These are phyloP conservation scores for Limosa lapponica DNA, from an alignment of 2,797 vertebrate genomes.

Conservation along the genomic window DNA sequence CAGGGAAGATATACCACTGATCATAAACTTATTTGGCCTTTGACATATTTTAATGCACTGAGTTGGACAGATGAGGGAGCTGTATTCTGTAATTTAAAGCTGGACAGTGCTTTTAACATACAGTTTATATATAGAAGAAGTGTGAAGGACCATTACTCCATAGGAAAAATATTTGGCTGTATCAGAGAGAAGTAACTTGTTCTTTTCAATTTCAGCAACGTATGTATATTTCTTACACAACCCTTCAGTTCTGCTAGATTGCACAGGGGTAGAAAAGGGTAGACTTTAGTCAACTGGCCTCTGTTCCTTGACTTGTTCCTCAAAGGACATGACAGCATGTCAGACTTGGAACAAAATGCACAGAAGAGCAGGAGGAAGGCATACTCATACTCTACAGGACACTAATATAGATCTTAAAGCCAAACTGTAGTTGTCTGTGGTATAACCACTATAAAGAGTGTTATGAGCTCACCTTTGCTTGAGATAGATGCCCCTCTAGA, in stretches of 20 bases:
- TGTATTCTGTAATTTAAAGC: constrained; percentile 32
- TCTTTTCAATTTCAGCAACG: neutral
- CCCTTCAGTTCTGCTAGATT: neutral
- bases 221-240: neutral
- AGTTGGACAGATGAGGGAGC: constrained; percentile 61
- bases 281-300: neutral
- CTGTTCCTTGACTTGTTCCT: neutral
- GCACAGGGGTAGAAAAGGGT: neutral
- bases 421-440: neutral
- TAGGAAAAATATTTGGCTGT: neutral
- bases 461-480: neutral
- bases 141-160: neutral
- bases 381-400: neutral
- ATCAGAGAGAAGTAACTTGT: neutral
- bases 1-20: neutral
- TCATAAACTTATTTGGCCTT: neutral
- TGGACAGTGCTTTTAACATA: neutral
- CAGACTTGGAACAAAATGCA: neutral
- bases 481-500: neutral
- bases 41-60: constrained; percentile 6
- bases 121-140: constrained; percentile 2
- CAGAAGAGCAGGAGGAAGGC: neutral
- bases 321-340: accelerated
- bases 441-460: neutral
- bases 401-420: neutral